Evolutionary conservation across 2,113 vertebrate species (phyloP), one percentile per base, ranked within the genome.

Genomic region (Platycercus adscitus): DNA sequence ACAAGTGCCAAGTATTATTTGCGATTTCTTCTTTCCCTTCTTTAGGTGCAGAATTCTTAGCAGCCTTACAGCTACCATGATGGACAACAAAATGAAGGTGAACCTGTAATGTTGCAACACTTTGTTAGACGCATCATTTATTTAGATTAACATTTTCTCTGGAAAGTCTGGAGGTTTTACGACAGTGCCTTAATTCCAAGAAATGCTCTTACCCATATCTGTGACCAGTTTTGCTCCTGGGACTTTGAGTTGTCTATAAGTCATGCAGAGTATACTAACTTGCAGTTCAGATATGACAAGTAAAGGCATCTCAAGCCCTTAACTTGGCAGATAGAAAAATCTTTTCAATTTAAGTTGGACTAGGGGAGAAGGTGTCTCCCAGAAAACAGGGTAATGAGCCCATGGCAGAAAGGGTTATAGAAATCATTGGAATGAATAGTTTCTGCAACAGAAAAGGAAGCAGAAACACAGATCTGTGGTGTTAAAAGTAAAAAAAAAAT

Each of bases 361-460:
- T 56, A 52, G 10, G 3, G 58, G 29, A 95, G 66, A 78, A 87
- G 23, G 28, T 77, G 23, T 89, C 23, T 66, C 41, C 20, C 15
- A 66, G 53, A 86, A 91, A 89, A 81, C 3, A 68, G 65, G 71
- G 23, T 76, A 94, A 84, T 66, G 69, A 81, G 28, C 10, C 17
- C 49, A 49, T 33, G 18, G 64, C 77, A 84, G 52, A 61, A 86
- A 69, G 17, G n/a, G n/a, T 75, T 79, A 39, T 56, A 89, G 66
- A 88, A 90, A 66, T 73, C n/a, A 49, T n/a, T 73, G 53, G 39
- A 41, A 69, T 70, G 35, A 69, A 71, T 29, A 58, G 9, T 82
- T 46, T 56, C 76, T 64, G 44, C 28, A 91, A 44, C 26, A 89
- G 50, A 70, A 91, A 87, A 86, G 14, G 35, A 95, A 82, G 8